phyloP scores from a whole-genome alignment of 2,797 vertebrate genomes.

The Selene dorsalis region DNA sequence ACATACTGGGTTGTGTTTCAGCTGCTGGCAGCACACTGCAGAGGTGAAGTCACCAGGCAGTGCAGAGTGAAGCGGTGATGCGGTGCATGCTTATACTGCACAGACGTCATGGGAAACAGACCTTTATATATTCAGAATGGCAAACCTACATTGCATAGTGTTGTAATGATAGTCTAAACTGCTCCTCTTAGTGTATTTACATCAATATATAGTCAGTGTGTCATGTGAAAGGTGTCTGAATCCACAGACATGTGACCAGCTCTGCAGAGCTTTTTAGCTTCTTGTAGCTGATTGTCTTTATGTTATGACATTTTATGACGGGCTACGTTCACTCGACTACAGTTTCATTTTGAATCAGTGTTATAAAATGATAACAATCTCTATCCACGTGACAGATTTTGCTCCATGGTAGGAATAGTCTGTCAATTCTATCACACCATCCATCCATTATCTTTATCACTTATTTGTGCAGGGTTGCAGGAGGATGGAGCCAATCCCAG shows the following conservation, averaged over 20 bases:
- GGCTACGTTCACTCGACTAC: no score
- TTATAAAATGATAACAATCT: no score
- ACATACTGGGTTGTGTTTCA: conserved; percentile 64
- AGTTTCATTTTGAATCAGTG: no score
- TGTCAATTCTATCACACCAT: no score
- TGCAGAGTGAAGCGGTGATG: conserved; percentile 41
- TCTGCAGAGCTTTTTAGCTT: background rate
- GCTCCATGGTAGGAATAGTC: no score
- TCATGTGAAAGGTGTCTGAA: background rate
- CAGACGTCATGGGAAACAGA: conserved; percentile 11
- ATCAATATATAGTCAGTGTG: background rate
- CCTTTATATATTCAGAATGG: background rate
- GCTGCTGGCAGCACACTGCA: conserved; percentile 58
- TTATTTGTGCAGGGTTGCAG: no score
- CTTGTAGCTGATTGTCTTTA: background rate
- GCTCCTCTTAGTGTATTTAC: background rate
- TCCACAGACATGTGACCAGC: background rate
- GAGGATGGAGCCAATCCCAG: no score
- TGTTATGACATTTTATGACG: background rate
- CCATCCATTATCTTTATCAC: no score
- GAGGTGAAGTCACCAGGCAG: conserved; percentile 67
- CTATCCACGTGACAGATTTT: no score
- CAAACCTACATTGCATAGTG: background rate
- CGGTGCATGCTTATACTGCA: conserved; percentile 1
- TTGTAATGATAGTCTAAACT: background rate